Conservation (phyloP, 2,888 invertebrate species). For the Balanococcus diminutus region DNA sequence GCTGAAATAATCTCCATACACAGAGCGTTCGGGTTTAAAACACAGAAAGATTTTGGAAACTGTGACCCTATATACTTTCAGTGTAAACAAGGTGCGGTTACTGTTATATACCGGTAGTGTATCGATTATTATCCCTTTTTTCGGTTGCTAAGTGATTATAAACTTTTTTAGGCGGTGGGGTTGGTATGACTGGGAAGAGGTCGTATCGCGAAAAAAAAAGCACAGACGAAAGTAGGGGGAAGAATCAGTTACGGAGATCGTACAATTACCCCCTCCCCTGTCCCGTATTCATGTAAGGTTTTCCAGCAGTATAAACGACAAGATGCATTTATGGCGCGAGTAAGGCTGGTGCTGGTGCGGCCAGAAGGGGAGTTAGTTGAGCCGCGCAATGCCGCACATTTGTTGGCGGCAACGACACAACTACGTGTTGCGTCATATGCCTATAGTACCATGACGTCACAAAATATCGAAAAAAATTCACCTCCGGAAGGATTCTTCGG, state of each 20-base stretch:
- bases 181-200: constrained; percentile 54
- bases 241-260: constrained; percentile 56
- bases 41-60: constrained; percentile 49
- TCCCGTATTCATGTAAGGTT: constrained; percentile 44
- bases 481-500: background rate
- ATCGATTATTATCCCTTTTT: constrained; percentile 59
- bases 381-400: constrained; percentile 54
- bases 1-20: constrained; percentile 34
- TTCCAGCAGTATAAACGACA: constrained; percentile 42
- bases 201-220: constrained; percentile 57
- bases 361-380: constrained; percentile 46
- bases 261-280: constrained; percentile 52
- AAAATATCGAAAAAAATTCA: background rate
- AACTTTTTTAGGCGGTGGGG: constrained; percentile 55
- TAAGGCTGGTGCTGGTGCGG: constrained; percentile 31
- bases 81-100: constrained; percentile 55
- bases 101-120: constrained; percentile 55
- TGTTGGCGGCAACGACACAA: constrained; percentile 55
- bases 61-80: constrained; percentile 51
- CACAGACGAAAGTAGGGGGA: constrained; percentile 56
- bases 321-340: constrained; percentile 46
- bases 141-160: constrained; percentile 59
- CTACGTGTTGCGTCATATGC: constrained; percentile 57
- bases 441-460: constrained; percentile 56
- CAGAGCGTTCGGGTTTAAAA: constrained; percentile 30